phyloP scores from a whole-genome alignment of 2,113 vertebrate genomes.

The Ptyas mucosa region DNA sequence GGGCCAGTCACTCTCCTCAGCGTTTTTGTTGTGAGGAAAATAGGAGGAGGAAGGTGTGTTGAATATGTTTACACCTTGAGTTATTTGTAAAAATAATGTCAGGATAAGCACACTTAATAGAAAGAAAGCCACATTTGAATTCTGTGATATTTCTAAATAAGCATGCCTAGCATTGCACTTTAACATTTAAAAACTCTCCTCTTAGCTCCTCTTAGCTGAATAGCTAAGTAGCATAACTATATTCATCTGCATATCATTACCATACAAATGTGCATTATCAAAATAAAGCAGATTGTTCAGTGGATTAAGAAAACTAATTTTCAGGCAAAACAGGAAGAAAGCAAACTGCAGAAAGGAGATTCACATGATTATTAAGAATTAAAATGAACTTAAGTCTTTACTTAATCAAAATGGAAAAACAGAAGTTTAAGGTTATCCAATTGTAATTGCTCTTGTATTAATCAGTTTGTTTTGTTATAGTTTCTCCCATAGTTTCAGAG shows the following conservation, averaged over 20 bases:
- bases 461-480: background rate
- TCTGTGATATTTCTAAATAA: background rate
- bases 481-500: background rate
- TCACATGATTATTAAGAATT: background rate
- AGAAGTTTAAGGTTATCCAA: background rate
- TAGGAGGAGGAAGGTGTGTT: too few species aligned
- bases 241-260: background rate
- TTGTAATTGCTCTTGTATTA: background rate
- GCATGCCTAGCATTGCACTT: background rate
- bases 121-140: background rate
- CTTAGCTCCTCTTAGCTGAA: background rate
- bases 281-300: background rate
- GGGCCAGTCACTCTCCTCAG: too few species aligned
- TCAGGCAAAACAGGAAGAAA: background rate
- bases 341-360: background rate
- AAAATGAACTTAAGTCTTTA: background rate
- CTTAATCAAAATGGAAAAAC: background rate
- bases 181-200: background rate
- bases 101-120: background rate
- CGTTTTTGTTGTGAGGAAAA: too few species aligned
- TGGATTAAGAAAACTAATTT: background rate
- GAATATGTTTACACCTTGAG: too few species aligned
- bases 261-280: background rate
- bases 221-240: background rate
- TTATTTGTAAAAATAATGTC: too few species aligned